Percentiles rank a stretch among this genome's conserved stretches.
Evolutionary conservation across 2,888 invertebrate genomes (phyloP).

Genomic region (Molanna angustata): DNA sequence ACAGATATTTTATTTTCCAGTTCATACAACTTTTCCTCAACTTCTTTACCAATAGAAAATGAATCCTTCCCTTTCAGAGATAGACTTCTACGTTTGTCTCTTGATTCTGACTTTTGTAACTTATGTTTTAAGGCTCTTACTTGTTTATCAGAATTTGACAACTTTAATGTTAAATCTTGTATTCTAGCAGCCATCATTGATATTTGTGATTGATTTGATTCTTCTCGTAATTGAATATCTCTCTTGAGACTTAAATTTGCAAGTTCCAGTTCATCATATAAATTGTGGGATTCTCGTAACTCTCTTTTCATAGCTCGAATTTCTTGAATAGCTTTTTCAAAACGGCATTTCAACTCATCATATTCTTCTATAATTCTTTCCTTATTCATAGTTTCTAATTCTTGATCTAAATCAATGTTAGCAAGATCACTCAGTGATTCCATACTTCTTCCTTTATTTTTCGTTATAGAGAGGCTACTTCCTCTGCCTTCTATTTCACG

Average conservation of each 20-base stretch:
- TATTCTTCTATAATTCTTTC: conserved; percentile 79
- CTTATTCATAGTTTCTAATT: conserved; percentile 70
- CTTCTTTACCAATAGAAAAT: conserved; percentile 75
- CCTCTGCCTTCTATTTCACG: conserved; percentile 67
- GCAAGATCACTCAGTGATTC: conserved; percentile 80
- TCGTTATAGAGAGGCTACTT: conserved; percentile 50
- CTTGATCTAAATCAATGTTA: conserved; percentile 72
- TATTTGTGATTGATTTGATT: conserved; percentile 68
- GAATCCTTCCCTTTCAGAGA: conserved; percentile 83
- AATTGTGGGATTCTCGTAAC: conserved; percentile 73
- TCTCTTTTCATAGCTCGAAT: conserved; percentile 81
- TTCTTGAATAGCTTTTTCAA: conserved; percentile 80
- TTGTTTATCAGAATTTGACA: conserved; percentile 78
- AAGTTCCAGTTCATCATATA: conserved; percentile 76
- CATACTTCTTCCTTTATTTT: conserved; percentile 64
- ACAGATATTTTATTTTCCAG: conserved; percentile 73
- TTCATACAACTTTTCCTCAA: conserved; percentile 81
- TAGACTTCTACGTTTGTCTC: conserved; percentile 76
- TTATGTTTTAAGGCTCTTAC: conserved; percentile 77
- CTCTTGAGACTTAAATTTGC: conserved; percentile 73
- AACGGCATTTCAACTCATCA: conserved; percentile 70
- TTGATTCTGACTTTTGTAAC: conserved; percentile 70
- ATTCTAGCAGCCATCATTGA: conserved; percentile 80
- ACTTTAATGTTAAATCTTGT: conserved; percentile 78
- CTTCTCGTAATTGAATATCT: conserved; percentile 63